Evolutionary conservation across 1,140 invertebrate species (phyloP).

Genomic region (Drosophila dunni): DNA sequence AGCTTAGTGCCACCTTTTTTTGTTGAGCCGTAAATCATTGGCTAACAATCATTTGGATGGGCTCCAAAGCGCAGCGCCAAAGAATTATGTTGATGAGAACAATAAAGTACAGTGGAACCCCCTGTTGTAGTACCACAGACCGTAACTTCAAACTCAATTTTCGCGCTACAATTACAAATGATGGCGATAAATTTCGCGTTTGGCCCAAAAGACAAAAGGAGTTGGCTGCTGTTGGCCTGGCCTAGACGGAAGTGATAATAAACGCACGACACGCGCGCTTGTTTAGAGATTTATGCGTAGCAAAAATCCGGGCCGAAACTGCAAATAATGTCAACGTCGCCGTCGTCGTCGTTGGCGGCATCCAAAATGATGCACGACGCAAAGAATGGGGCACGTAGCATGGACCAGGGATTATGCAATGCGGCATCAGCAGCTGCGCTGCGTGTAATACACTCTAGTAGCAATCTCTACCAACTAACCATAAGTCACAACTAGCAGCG

Average conservation of each 20-base stretch:
- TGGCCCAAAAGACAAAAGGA: conserved; percentile 65
- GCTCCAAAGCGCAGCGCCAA: conserved; percentile 67
- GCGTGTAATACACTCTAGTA: conserved; percentile 47
- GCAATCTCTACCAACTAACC: conserved; percentile 56
- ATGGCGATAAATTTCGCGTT: conserved; percentile 75
- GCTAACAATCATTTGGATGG: conserved; percentile 74
- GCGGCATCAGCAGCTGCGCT: conserved; percentile 52
- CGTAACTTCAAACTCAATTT: conserved; percentile 81
- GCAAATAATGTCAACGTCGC: conserved; percentile 73
- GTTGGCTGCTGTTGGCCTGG: conserved; percentile 38
- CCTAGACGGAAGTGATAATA: conserved; percentile 76
- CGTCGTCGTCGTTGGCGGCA: conserved; percentile 50
- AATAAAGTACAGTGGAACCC: conserved; percentile 53
- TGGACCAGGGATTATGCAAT: conserved; percentile 68
- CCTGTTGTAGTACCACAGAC: conserved; percentile 4
- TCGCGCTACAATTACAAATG: conserved; percentile 82
- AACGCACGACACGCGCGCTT: conserved; percentile 79
- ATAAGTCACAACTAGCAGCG: conserved; percentile 60
- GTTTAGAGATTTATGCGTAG: conserved; percentile 81
- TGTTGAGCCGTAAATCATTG: conserved; percentile 63
- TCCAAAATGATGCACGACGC: conserved; percentile 74
- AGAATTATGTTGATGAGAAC: conserved; percentile 81
- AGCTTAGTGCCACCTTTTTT: conserved; percentile 67
- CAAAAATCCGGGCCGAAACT: conserved; percentile 62
- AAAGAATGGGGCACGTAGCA: conserved; percentile 17